Evolutionary conservation across 2,888 invertebrate genomes (phyloP).

Genomic region (Plutella xylostella): DNA sequence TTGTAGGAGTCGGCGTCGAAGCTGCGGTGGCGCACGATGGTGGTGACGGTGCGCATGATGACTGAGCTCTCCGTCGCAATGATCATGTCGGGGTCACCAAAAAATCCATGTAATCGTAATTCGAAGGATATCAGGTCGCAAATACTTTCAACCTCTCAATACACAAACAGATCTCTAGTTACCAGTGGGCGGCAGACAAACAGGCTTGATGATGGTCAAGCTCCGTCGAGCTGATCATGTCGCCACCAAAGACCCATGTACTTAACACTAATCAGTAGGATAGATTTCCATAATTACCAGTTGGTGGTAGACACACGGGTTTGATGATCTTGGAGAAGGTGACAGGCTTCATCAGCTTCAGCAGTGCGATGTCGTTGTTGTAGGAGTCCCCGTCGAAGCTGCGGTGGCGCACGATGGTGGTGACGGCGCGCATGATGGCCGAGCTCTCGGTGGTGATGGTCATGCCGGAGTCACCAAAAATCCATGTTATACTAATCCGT

Average conservation of each 20-base stretch:
- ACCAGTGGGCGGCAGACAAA: conserved; percentile 82
- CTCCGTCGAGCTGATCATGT: conserved; percentile 83
- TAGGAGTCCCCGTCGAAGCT: conserved; percentile 88
- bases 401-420: conserved; percentile 80
- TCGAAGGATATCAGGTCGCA: too few species aligned
- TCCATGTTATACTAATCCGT: too few species aligned
- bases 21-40: conserved; percentile 82
- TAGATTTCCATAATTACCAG: conserved; percentile 74
- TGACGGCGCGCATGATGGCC: conserved; percentile 85
- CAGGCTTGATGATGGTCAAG: conserved; percentile 80
- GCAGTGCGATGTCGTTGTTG: conserved; percentile 87
- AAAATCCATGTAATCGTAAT: too few species aligned
- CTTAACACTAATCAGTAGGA: too few species aligned
- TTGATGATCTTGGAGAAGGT: conserved; percentile 79
- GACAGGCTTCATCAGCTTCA: conserved; percentile 82
- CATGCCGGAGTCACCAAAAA: too few species aligned
- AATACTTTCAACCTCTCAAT: too few species aligned
- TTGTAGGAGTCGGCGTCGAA: conserved; percentile 89
- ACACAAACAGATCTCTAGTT: too few species aligned
- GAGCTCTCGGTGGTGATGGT: conserved; percentile 81
- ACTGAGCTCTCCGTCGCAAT: conserved; percentile 82
- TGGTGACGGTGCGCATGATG: conserved; percentile 83
- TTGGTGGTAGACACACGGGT: conserved; percentile 82
- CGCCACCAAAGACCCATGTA: too few species aligned
- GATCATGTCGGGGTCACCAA: conserved; percentile 88